These are phyloP conservation scores for Therioaphis trifolii DNA, from an alignment of 2,888 invertebrate species.

Conservation along the genomic window DNA sequence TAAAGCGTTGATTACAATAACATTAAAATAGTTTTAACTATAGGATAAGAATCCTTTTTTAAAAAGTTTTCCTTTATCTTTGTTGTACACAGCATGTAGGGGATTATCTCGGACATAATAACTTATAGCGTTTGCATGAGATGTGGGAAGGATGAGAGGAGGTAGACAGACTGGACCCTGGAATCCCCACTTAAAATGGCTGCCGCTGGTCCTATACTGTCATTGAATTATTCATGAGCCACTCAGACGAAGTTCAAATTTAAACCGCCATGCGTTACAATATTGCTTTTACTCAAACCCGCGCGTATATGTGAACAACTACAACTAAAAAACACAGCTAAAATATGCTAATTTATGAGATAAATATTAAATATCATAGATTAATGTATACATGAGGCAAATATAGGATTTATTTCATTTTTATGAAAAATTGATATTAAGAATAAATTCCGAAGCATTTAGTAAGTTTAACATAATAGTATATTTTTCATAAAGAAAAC, in stretches of 20 bases:
- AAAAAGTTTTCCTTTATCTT: constrained; percentile 59
- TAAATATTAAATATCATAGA: constrained; percentile 41
- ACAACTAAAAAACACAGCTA: constrained; percentile 25
- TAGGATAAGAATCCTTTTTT: constrained; percentile 43
- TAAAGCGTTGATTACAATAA: constrained; percentile 43
- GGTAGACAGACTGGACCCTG: constrained; percentile 62
- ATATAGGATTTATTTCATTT: background rate
- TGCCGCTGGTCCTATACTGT: constrained; percentile 53
- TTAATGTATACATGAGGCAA: constrained; percentile 10
- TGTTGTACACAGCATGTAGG: constrained; percentile 46
- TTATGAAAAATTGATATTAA: background rate
- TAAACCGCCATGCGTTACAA: constrained; percentile 59
- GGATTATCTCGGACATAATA: constrained; percentile 62
- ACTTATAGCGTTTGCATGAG: constrained; percentile 62
- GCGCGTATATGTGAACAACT: constrained; percentile 28
- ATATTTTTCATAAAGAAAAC: constrained; percentile 20
- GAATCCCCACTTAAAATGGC: constrained; percentile 59
- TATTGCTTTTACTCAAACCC: constrained; percentile 59
- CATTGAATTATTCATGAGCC: constrained; percentile 62
- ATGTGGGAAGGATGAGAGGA: constrained; percentile 60
- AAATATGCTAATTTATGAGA: constrained; percentile 45
- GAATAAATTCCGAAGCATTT: constrained; percentile 18
- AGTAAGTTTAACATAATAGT: background rate
- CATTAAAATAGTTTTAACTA: constrained; percentile 52
- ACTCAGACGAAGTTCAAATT: constrained; percentile 62